Percentiles rank a stretch among this genome's conserved stretches.
These are phyloP conservation scores for Saccopteryx leptura DNA, from an alignment of 2,113 vertebrate genomes.

Conservation along the genomic window DNA sequence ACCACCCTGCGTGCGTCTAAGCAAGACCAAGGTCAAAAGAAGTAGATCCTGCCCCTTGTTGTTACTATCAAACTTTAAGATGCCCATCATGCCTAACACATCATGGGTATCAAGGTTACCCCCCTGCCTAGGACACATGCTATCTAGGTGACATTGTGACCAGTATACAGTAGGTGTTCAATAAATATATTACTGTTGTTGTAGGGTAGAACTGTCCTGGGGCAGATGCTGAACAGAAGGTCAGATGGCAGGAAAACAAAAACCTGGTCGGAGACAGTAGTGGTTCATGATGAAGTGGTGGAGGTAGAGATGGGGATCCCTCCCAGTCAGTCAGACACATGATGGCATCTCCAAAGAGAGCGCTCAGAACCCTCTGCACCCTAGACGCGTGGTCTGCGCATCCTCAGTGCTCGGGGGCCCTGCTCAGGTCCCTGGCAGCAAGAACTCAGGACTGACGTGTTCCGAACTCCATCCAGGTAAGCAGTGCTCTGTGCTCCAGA, in stretches of 20 bases:
- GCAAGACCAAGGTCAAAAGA: slow-evolving; percentile 15
- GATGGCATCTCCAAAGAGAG: background rate
- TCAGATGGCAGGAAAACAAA: background rate
- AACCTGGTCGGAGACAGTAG: background rate
- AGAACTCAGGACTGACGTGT: background rate
- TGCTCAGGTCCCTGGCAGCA: background rate
- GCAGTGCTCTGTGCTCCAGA: background rate
- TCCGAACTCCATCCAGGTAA: background rate
- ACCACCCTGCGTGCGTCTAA: background rate
- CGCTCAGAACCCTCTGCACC: background rate
- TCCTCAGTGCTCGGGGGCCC: background rate
- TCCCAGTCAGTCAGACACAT: background rate
- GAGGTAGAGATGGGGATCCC: background rate
- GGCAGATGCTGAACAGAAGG: background rate
- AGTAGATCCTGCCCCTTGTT: background rate
- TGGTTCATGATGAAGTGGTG: background rate
- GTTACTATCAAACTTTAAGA: background rate
- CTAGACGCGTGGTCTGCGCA: fast-evolving
- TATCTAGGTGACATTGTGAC: background rate
- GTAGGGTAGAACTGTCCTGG: background rate
- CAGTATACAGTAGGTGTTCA: background rate
- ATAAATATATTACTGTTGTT: background rate
- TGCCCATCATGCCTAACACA: background rate
- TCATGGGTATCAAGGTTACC: background rate
- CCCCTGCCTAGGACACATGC: background rate